Evolutionary conservation across 2,797 vertebrate genomes (phyloP).

Genomic region (Phataginus tricuspis): DNA sequence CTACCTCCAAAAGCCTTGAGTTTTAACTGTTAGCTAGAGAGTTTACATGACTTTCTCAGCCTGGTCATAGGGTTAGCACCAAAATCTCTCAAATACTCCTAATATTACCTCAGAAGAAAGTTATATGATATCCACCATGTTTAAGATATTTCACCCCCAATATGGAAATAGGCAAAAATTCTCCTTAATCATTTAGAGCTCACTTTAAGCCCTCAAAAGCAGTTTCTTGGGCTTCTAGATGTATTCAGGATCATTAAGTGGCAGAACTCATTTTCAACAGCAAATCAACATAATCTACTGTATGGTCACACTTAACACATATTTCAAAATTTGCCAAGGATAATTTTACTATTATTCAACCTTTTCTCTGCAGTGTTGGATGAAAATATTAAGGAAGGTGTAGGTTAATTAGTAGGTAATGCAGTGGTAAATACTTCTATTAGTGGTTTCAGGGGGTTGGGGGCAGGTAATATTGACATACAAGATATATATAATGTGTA

Average conservation of each 20-base stretch:
- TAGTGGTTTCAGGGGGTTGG: not conserved
- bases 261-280: conserved; percentile 1
- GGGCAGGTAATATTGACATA: not conserved
- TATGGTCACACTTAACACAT: not conserved
- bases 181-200: conserved; percentile 21
- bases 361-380: not conserved
- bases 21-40: not conserved
- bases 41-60: conserved; percentile 6
- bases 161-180: not conserved
- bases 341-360: conserved; percentile 48
- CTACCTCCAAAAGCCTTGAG: not conserved
- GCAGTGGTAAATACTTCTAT: not conserved
- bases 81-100: not conserved
- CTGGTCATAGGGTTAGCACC: not conserved
- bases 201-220: conserved; percentile 42
- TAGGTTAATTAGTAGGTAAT: not conserved
- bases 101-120: conserved; percentile 19
- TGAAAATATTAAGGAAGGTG: conserved; percentile 29
- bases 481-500: not conserved
- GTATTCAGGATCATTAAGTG: not conserved
- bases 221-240: conserved; percentile 22
- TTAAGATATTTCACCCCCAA: conserved; percentile 17
- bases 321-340: conserved; percentile 41
- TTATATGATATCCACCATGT: not conserved
- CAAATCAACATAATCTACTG: conserved; percentile 4